phyloP scores from a whole-genome alignment of 1,140 invertebrate species.

The Lucilia sericata region DNA sequence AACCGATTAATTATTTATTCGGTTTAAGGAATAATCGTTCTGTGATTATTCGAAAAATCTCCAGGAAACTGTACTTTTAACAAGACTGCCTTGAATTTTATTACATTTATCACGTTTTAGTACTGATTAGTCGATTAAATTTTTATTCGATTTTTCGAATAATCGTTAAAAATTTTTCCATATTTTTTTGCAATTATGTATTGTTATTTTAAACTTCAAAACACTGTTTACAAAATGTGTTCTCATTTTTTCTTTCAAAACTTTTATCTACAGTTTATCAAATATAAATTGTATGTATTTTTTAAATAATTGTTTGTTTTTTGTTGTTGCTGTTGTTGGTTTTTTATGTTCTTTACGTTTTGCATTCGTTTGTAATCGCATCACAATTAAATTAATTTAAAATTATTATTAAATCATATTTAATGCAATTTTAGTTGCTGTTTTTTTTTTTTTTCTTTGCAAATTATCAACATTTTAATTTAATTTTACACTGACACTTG shows the following conservation, averaged over 20 bases:
- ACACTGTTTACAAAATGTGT: neutral
- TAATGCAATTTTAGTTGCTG: neutral
- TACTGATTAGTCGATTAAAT: no score
- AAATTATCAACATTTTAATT: conserved; percentile 1
- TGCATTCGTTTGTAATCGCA: neutral
- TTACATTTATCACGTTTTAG: no score
- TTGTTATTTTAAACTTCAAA: no score
- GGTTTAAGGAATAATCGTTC: no score
- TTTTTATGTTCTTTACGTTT: neutral
- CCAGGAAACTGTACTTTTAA: no score
- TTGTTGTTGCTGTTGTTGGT: neutral
- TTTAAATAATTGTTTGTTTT: neutral
- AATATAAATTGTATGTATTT: neutral
- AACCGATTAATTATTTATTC: no score
- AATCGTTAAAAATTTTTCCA: no score
- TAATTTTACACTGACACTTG: conserved; percentile 2
- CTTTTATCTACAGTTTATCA: neutral
- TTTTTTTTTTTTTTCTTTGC: neutral
- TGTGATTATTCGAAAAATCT: no score
- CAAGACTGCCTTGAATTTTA: no score
- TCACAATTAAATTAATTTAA: conserved; percentile 18
- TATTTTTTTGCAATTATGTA: no score
- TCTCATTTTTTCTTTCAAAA: neutral
- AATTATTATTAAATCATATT: conserved; percentile 18
- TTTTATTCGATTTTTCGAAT: no score